These are phyloP conservation scores for Brachypalpus laphriformis DNA, from an alignment of 2,888 invertebrate genomes.

Conservation along the genomic window DNA sequence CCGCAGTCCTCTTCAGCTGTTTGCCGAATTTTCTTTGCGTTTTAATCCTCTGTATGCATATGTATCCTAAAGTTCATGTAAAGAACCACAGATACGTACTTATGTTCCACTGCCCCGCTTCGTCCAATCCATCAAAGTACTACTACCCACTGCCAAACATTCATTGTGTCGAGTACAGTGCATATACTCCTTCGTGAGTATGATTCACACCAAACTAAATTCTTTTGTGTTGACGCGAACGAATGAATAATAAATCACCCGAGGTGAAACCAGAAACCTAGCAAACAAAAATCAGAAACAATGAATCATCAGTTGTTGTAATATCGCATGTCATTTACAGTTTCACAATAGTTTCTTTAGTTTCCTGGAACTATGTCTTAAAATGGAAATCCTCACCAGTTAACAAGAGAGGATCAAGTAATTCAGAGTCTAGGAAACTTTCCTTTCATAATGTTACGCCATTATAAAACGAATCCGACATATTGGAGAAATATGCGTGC, in stretches of 20 bases:
- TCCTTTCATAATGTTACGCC: too few species aligned
- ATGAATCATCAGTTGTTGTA: conserved; percentile 28
- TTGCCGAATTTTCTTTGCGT: neutral
- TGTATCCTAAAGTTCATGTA: neutral
- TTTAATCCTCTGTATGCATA: neutral
- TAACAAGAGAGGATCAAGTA: conserved; percentile 2
- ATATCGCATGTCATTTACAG: conserved; percentile 30
- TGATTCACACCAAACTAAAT: conserved; percentile 39
- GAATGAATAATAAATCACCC: conserved; percentile 46
- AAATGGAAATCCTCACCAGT: neutral
- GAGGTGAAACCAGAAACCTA: conserved; percentile 13
- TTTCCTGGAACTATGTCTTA: neutral
- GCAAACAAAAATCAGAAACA: conserved; percentile 35
- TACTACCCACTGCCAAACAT: neutral
- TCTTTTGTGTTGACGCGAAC: conserved; percentile 38
- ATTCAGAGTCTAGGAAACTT: conserved; percentile 2
- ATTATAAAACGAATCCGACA: neutral
- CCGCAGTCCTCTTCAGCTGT: neutral
- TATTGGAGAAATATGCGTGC: neutral
- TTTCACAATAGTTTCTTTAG: conserved; percentile 15
- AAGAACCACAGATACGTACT: neutral
- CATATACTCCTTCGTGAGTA: conserved; percentile 25
- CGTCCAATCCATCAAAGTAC: neutral
- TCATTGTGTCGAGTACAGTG: conserved; percentile 22
- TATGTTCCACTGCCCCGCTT: neutral